Conservation (phyloP, 2,113 vertebrate genomes). For the Laterallus jamaicensis region DNA sequence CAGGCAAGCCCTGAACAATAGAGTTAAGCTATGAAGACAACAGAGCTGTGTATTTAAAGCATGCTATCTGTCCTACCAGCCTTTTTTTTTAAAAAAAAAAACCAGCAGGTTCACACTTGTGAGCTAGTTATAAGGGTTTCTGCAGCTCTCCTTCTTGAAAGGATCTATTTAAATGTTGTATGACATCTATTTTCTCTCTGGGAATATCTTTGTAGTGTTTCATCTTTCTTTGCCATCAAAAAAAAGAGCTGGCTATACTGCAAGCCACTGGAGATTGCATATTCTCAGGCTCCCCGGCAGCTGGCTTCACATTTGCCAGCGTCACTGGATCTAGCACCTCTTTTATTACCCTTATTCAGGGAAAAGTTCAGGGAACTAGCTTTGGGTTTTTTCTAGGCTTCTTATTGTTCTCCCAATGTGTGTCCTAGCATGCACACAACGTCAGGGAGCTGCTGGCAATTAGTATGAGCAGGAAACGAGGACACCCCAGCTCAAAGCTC, state of each 20-base stretch:
- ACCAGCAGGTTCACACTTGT: slow-evolving; percentile 18
- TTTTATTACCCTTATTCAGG: neutral
- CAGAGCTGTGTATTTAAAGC: slow-evolving; percentile 61
- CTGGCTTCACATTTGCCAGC: slow-evolving; percentile 46
- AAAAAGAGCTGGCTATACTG: slow-evolving; percentile 31
- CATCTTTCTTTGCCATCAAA: slow-evolving; percentile 65
- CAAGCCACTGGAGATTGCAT: slow-evolving; percentile 25
- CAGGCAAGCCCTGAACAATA: slow-evolving; percentile 46
- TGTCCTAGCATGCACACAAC: neutral
- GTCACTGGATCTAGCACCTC: neutral
- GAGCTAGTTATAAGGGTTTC: slow-evolving; percentile 43
- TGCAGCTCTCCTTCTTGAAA: slow-evolving; percentile 62
- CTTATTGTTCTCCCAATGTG: neutral
- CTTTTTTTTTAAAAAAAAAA: neutral
- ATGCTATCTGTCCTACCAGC: neutral
- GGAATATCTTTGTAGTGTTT: slow-evolving; percentile 53
- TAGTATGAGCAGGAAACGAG: neutral
- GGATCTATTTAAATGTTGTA: slow-evolving; percentile 71
- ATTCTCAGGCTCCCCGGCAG: slow-evolving; percentile 27
- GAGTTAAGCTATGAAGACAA: slow-evolving; percentile 38
- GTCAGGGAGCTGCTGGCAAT: neutral
- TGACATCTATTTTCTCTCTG: slow-evolving; percentile 61
- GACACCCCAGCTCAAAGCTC: neutral
- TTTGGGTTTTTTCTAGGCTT: neutral
- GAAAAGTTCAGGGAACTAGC: neutral